Evolutionary conservation across 2,888 invertebrate species (phyloP).

Genomic region (Drosophila siamana): DNA sequence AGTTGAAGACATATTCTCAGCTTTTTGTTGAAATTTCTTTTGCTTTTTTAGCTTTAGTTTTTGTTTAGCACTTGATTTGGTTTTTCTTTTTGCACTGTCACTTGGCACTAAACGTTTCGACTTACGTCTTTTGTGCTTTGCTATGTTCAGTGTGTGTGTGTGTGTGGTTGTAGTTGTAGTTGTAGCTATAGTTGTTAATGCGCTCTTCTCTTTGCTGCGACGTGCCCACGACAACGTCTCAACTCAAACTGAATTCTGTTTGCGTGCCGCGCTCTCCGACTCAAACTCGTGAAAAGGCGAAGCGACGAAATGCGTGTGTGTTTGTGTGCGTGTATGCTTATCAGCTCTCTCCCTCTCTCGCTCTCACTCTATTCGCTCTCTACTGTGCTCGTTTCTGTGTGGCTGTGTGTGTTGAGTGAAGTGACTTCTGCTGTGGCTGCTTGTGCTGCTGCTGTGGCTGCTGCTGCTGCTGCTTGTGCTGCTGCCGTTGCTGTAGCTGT

Average conservation of each 20-base stretch:
- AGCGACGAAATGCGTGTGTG: constrained; percentile 19
- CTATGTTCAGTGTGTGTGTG: constrained; percentile 12
- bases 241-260: constrained; percentile 79
- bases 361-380: constrained; percentile 26
- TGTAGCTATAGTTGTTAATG: constrained; percentile 15
- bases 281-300: constrained; percentile 78
- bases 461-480: constrained; percentile 55
- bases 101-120: constrained; percentile 44
- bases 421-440: constrained; percentile 78
- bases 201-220: constrained; percentile 64
- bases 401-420: constrained; percentile 65
- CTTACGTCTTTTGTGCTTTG: constrained; percentile 45
- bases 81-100: constrained; percentile 37
- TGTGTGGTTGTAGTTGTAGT: constrained; percentile 23
- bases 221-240: constrained; percentile 81
- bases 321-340: constrained; percentile 12
- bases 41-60: constrained; percentile 26
- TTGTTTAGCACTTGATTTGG: constrained; percentile 39
- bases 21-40: constrained; percentile 26
- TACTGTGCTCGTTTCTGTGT: constrained; percentile 10
- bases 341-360: constrained; percentile 14
- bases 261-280: constrained; percentile 74
- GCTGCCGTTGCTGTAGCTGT: constrained; percentile 71
- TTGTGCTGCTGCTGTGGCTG: constrained; percentile 51
- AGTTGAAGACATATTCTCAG: constrained; percentile 84